phyloP scores from a whole-genome alignment of 1,140 invertebrate species.

The Cotesia vestalis region DNA sequence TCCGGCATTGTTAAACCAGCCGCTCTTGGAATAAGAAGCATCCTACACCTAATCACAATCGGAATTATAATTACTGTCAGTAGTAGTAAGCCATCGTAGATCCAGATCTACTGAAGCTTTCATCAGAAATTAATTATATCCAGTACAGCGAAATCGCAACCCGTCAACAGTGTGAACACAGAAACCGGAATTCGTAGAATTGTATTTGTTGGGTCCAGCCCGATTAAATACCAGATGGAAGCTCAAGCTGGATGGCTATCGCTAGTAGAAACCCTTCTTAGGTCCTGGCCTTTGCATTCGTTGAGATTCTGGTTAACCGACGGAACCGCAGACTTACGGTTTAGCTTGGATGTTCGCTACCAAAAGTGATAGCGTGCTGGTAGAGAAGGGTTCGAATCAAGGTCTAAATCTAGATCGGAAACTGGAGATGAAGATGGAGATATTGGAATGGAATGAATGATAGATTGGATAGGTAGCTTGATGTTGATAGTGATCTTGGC shows the following conservation, averaged over 20 bases:
- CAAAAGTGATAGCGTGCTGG: constrained; percentile 35
- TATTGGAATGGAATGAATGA: too few relatives aligned
- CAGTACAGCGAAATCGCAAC: too few relatives aligned
- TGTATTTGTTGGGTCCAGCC: constrained; percentile 20
- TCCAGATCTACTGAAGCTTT: too few relatives aligned
- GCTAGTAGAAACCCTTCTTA: constrained; percentile 15
- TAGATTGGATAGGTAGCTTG: background rate
- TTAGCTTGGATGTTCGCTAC: constrained; percentile 4
- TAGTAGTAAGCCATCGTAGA: too few relatives aligned
- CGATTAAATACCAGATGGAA: constrained; percentile 24
- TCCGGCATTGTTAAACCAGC: too few relatives aligned
- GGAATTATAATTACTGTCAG: too few relatives aligned
- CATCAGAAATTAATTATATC: too few relatives aligned
- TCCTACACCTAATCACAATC: too few relatives aligned
- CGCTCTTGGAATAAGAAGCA: too few relatives aligned
- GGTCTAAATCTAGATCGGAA: constrained; percentile 21
- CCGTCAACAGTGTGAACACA: constrained; percentile 1
- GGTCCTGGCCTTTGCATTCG: constrained; percentile 32
- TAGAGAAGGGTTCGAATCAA: constrained; percentile 30
- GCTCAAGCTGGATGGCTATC: constrained; percentile 13
- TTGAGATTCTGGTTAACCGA: constrained; percentile 38
- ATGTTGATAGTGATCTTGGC: too few relatives aligned
- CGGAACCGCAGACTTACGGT: constrained; percentile 35
- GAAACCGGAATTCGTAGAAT: constrained; percentile 11
- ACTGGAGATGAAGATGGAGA: too few relatives aligned